These are phyloP conservation scores for Elysia chlorotica DNA, from an alignment of 1,140 invertebrate species.

Conservation along the genomic window DNA sequence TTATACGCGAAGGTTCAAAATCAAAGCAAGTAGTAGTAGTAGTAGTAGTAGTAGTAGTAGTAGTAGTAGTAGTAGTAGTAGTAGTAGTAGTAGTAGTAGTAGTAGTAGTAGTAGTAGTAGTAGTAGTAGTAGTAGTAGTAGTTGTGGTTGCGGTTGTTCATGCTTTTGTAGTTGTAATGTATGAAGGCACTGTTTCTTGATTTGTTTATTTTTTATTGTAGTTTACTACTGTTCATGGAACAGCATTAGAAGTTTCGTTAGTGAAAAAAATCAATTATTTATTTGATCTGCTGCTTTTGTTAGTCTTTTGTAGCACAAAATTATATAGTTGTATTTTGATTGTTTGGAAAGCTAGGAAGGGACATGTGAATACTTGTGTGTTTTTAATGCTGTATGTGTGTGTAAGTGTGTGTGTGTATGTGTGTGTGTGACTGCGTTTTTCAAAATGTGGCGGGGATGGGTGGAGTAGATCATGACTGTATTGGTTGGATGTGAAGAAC, in stretches of 20 bases:
- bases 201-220: background rate
- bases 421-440: background rate
- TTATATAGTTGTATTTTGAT: background rate
- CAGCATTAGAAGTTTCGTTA: background rate
- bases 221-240: background rate
- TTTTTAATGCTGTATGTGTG: background rate
- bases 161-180: background rate
- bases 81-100: background rate
- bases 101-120: slow-evolving; percentile 10
- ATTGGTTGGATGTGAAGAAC: too few species aligned
- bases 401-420: slow-evolving; percentile 9
- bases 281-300: background rate
- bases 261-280: background rate
- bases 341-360: too few species aligned
- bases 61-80: background rate
- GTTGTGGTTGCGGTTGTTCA: background rate
- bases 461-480: too few species aligned
- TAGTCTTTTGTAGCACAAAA: background rate
- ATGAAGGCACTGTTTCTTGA: background rate
- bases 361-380: background rate
- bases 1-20: background rate
- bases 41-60: background rate
- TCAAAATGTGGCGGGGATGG: background rate
- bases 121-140: background rate
- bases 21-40: background rate